A percentile compares a stretch with the other conserved stretches of the same genome.
Evolutionary conservation across 2,797 vertebrate species (phyloP).

Genomic region (Heterohyrax brucei): DNA sequence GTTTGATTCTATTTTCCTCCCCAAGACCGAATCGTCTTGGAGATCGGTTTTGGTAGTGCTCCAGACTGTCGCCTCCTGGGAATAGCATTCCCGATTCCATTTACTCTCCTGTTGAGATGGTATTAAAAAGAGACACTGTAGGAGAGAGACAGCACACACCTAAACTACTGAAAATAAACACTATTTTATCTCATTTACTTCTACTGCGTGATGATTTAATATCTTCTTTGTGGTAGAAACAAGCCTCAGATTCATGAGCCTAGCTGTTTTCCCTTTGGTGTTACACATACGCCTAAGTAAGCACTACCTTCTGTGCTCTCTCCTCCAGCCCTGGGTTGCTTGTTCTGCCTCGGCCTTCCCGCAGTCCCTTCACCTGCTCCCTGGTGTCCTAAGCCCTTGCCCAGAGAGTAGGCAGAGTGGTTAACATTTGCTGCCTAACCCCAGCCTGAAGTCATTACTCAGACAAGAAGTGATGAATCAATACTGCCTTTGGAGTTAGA

Average conservation of each 20-base stretch:
- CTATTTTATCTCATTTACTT: conserved; percentile 36
- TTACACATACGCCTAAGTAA: not conserved
- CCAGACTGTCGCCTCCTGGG: not conserved
- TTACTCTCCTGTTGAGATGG: not conserved
- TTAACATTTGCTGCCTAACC: not conserved
- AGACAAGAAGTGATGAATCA: conserved; percentile 45
- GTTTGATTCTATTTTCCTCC: not conserved
- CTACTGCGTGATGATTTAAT: not conserved
- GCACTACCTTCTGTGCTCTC: not conserved
- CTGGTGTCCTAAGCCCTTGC: not conserved
- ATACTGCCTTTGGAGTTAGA: conserved; percentile 66
- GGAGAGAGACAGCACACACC: not conserved
- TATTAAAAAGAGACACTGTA: not conserved
- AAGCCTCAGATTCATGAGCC: not conserved
- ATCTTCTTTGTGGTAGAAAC: not conserved
- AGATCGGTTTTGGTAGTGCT: not conserved
- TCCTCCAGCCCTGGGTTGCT: not conserved
- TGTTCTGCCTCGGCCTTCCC: not conserved
- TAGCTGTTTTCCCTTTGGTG: not conserved
- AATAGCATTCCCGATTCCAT: not conserved
- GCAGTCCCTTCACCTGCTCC: not conserved
- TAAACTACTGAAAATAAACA: not conserved
- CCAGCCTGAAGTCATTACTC: conserved; percentile 31
- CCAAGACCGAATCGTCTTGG: not conserved
- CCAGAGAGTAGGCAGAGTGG: not conserved